Percentiles rank a stretch among this genome's conserved stretches.
Evolutionary conservation across 2,113 vertebrate species (phyloP).

Genomic region (Ifrita kowaldi): DNA sequence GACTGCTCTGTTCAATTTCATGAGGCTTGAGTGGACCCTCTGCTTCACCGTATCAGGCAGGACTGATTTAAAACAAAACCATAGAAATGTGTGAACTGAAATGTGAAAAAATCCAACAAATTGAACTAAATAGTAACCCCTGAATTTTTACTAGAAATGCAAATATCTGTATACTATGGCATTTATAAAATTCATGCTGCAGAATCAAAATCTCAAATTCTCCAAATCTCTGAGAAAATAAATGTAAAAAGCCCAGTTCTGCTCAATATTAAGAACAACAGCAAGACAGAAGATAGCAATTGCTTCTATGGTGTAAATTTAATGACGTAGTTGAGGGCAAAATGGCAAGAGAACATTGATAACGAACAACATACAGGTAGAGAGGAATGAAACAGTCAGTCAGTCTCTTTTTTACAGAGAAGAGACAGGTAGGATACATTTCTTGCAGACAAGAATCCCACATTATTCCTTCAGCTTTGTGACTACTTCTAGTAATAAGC

Average conservation of each 20-base stretch:
- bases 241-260: not conserved
- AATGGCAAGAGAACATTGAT: not conserved
- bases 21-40: not conserved
- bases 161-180: not conserved
- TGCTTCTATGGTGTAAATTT: not conserved
- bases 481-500: not conserved
- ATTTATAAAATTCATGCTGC: not conserved
- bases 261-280: not conserved
- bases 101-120: not conserved
- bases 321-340: not conserved
- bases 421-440: not conserved
- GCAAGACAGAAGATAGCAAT: not conserved
- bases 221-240: not conserved
- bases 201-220: too few species aligned
- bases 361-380: accelerated
- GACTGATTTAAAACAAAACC: not conserved
- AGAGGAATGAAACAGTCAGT: not conserved
- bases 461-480: not conserved
- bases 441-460: not conserved
- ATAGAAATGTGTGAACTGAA: not conserved
- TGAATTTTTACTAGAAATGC: not conserved
- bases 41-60: not conserved
- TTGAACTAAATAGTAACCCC: not conserved
- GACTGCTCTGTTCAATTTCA: conserved; percentile 61
- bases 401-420: not conserved